Percentiles rank a stretch among this genome's conserved stretches.
phyloP scores from a whole-genome alignment of 2,888 invertebrate species.

The Bruchidius siliquastri region DNA sequence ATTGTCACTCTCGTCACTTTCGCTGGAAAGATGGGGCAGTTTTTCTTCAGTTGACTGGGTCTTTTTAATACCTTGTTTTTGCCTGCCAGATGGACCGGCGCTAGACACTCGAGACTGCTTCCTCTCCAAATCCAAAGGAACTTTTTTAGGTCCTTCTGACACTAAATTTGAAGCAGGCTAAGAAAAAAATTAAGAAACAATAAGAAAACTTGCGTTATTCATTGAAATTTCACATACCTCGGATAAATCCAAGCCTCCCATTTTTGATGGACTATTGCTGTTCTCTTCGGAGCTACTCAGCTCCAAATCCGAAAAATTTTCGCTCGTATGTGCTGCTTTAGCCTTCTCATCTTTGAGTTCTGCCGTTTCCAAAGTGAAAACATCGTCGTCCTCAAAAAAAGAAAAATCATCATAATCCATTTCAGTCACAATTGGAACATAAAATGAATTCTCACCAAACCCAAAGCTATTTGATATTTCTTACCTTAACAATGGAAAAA shows the following conservation, averaged over 20 bases:
- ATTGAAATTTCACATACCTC: slow-evolving; percentile 1
- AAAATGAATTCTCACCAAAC: too few species aligned
- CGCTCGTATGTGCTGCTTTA: slow-evolving; percentile 11
- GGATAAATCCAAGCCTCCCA: not conserved
- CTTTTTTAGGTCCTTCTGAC: not conserved
- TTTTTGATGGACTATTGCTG: slow-evolving; percentile 15
- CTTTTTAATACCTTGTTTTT: slow-evolving; percentile 21
- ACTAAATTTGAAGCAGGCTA: not conserved
- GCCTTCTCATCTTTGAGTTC: slow-evolving; percentile 12
- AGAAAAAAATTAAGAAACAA: not conserved
- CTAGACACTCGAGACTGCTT: slow-evolving; percentile 14
- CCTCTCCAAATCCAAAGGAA: not conserved
- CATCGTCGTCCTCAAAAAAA: slow-evolving; percentile 10
- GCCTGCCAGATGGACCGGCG: slow-evolving; percentile 32
- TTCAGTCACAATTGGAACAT: too few species aligned
- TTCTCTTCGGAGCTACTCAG: slow-evolving; percentile 42
- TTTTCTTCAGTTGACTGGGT: slow-evolving; percentile 16
- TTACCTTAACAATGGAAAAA: slow-evolving; percentile 26
- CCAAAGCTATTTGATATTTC: slow-evolving; percentile 1
- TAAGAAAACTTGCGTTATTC: not conserved
- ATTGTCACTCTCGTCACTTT: slow-evolving; percentile 38
- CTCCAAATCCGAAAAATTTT: slow-evolving; percentile 16
- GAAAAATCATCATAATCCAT: not conserved
- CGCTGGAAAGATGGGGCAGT: slow-evolving; percentile 20
- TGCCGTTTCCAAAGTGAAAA: slow-evolving; percentile 9